Base-by-base conservation (phyloP, 2,888 invertebrate genomes). In the Cerastoderma edule region DNA sequence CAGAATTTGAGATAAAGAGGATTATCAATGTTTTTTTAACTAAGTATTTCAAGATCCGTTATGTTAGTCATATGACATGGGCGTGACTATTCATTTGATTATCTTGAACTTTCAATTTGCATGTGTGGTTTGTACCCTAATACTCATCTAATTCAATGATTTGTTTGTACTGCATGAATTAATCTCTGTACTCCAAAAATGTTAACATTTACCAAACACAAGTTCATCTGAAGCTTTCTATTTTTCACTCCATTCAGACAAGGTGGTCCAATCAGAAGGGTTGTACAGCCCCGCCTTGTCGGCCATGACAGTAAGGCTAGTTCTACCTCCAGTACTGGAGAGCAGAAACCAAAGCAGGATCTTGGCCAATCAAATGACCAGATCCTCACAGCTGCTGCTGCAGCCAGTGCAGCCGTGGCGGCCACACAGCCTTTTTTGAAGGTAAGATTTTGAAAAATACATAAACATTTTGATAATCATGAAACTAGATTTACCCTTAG, bases 361-460 rank as follows among this genome's bases (percentile, higher is more conserved):
- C 72, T 75, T 19, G 80, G 71, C 22, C 82, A 82, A 28, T 54
- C 80, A 48, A 84, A 75, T 57, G 78, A 84, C 54, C 85, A 89
- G 64, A 80, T 86, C 27, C 76, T 89, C 6, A 88, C 90, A 13
- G 89, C 90, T 13, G 89, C 90, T 19, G 90, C 89, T 6, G 90
- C 90, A 39, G 91, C 91, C 2, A 89, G 90, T 69, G 89, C 89
- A 64, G 91, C 91, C 54, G 89, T 90, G 16, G 91, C 91, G 44
- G 90, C 89, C n/a, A 88, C 91, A 24, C 91, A 91, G 66, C 91
- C 91, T 13, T 91, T 91, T 71, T 80, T 91, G 0, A 89, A 89
- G 87, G 91, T 90, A 78, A 50, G 64, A 16, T 22, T 16, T 24
- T 56, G 8, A 19, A n/a, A n/a, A n/a, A n/a, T n/a, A 19, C 22